phyloP scores from a whole-genome alignment of 2,888 invertebrate genomes.

The Hyles lineata region DNA sequence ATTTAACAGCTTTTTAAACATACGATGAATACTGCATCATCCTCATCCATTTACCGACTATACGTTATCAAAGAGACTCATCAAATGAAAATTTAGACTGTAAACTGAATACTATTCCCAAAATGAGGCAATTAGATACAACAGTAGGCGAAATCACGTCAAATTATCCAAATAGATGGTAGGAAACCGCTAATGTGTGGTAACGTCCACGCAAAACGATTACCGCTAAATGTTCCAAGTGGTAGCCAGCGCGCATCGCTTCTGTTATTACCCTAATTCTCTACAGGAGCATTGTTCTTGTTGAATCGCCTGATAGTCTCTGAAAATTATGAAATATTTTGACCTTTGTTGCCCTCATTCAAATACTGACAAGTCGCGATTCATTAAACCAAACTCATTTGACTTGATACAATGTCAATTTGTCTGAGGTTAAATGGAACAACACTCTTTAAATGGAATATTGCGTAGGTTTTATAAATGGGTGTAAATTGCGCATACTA shows the following conservation, averaged over 20 bases:
- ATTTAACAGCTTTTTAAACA: too few relatives aligned
- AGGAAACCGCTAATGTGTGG: conserved; percentile 24
- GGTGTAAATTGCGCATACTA: too few relatives aligned
- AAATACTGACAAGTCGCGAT: neutral
- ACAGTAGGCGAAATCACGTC: conserved; percentile 10
- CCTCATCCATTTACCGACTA: too few relatives aligned
- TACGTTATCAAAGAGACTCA: too few relatives aligned
- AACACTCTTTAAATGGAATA: neutral
- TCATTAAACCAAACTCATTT: neutral
- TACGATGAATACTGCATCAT: too few relatives aligned
- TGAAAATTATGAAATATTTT: neutral
- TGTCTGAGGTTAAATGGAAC: neutral
- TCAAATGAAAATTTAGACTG: too few relatives aligned
- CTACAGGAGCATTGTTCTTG: neutral
- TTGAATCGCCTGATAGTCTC: neutral
- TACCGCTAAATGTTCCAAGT: conserved; percentile 32
- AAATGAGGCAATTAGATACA: neutral
- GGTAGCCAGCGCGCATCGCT: neutral
- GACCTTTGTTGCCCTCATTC: neutral
- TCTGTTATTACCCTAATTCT: conserved; percentile 10
- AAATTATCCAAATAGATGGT: conserved; percentile 25
- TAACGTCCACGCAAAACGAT: neutral
- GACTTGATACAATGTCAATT: neutral
- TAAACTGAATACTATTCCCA: neutral
- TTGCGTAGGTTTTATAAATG: neutral